Conservation (phyloP, 2,888 invertebrate genomes). For the Eupithecia abbreviata region DNA sequence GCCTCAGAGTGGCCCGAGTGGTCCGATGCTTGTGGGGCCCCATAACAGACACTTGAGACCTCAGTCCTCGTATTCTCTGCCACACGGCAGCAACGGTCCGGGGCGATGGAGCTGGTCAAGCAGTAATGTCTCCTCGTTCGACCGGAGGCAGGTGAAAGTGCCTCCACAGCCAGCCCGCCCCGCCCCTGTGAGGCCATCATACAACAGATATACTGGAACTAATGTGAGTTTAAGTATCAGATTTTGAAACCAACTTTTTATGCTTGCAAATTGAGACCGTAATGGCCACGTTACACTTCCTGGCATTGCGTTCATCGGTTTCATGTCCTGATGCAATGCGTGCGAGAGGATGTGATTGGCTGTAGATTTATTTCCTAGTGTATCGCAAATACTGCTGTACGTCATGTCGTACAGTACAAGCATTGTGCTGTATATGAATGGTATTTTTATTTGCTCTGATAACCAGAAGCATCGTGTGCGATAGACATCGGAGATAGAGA, state of each 20-base stretch:
- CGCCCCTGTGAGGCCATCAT: constrained; percentile 70
- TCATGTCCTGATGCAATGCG: constrained; percentile 62
- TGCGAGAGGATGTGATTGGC: constrained; percentile 57
- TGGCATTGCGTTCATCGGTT: constrained; percentile 46
- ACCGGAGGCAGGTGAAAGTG: constrained; percentile 76
- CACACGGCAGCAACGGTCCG: constrained; percentile 82
- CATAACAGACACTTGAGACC: constrained; percentile 70
- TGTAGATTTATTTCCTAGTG: constrained; percentile 69
- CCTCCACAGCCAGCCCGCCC: constrained; percentile 77
- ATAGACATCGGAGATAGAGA: constrained; percentile 5
- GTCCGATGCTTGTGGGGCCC: constrained; percentile 72
- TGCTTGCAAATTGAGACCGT: constrained; percentile 43
- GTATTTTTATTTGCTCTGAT: neutral
- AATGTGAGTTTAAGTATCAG: constrained; percentile 67
- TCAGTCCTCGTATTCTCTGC: constrained; percentile 81
- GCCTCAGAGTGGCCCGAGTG: constrained; percentile 68
- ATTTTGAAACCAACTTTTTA: constrained; percentile 29
- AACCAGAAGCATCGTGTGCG: neutral
- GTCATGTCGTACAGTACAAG: neutral
- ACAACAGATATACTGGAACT: constrained; percentile 65
- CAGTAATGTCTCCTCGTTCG: constrained; percentile 80
- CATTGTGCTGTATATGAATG: neutral
- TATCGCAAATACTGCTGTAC: constrained; percentile 56
- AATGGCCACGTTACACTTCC: constrained; percentile 42
- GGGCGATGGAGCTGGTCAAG: constrained; percentile 83